Conservation (phyloP, 2,888 invertebrate species). For the Lasioglossum pauxillum region DNA sequence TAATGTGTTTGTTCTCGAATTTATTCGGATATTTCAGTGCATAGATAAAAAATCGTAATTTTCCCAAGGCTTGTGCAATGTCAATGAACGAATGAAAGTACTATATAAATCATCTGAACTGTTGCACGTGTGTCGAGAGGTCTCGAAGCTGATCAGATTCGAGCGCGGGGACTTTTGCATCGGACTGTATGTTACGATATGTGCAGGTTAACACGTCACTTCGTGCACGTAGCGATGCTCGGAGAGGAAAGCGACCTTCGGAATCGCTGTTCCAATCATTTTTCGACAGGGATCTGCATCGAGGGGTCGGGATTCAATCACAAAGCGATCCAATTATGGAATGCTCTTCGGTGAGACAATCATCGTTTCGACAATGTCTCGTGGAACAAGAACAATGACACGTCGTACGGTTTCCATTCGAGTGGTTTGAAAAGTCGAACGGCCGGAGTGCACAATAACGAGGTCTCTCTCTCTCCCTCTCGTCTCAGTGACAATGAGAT, state of each 20-base stretch:
- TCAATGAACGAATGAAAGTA: no score
- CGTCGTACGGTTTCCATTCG: conserved; percentile 40
- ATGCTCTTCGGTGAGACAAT: conserved; percentile 25
- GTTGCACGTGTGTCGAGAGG: neutral
- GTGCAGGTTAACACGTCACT: neutral
- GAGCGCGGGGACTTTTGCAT: neutral
- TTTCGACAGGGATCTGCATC: conserved; percentile 7
- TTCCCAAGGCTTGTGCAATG: neutral
- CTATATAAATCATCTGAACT: neutral
- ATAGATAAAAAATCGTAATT: neutral
- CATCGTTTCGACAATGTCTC: conserved; percentile 29
- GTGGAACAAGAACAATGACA: conserved; percentile 56
- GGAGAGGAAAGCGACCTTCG: conserved; percentile 8
- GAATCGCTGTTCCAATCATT: conserved; percentile 15
- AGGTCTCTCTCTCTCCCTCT: neutral
- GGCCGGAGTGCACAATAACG: conserved; percentile 12
- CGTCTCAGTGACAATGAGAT: neutral
- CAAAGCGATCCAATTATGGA: conserved; percentile 36
- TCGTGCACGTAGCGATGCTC: neutral
- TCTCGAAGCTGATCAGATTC: neutral
- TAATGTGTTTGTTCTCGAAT: no score
- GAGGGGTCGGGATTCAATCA: conserved; percentile 28
- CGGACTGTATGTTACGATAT: conserved; percentile 9
- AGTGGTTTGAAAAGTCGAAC: conserved; percentile 44
- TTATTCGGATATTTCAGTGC: no score